Base-by-base conservation (phyloP, 2,888 invertebrate genomes). In the Nephrotoma flavescens region DNA sequence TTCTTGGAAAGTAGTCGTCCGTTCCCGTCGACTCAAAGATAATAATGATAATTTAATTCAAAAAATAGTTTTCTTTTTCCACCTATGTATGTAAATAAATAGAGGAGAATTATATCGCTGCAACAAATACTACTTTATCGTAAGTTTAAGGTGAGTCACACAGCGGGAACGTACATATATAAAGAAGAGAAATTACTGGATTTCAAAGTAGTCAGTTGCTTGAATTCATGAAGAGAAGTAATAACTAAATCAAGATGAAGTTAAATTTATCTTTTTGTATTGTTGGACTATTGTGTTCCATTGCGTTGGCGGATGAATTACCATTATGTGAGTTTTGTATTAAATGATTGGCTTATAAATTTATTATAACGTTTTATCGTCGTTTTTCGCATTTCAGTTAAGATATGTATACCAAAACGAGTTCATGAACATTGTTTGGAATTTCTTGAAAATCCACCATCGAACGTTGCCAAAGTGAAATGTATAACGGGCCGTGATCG, bases 401-500 rank as follows among this genome's bases (percentile, higher is more conserved):
- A 94, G 90, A 93, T 96, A 93, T 96, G 96, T 90, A 95, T 96
- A 52, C 95, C 96, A 0, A 93, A 94, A 88, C 93, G 93, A 87
- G 93, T 93, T 87, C 90, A 94, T 89, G 92, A 93, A 86, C 93
- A 94, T 71, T 96, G 96, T 90, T 91, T 94, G 88, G 92, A 94
- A 88, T 88, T 92, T 83, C 96, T 96, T 95, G 92, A 94, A 88
- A 92, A 93, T 86, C 93, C 94, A 87, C 93, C 93, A 5, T 93
- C 94, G 4, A 92, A 93, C 85, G 93, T 94, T 0, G 91, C 92
- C 52, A 92, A 41, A 41, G 44, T 95, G 87, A 91, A 93, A 89
- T 96, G 96, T 91, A 92, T 96, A 12, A 91, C 95, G 0, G 96
- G 95, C 0, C 93, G 96, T 89, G 96, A 96, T 92, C 94, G 95